Evolutionary conservation across 2,797 vertebrate species (phyloP), one percentile per base, ranked within the genome.

Genomic region (Cichlasoma orientale): DNA sequence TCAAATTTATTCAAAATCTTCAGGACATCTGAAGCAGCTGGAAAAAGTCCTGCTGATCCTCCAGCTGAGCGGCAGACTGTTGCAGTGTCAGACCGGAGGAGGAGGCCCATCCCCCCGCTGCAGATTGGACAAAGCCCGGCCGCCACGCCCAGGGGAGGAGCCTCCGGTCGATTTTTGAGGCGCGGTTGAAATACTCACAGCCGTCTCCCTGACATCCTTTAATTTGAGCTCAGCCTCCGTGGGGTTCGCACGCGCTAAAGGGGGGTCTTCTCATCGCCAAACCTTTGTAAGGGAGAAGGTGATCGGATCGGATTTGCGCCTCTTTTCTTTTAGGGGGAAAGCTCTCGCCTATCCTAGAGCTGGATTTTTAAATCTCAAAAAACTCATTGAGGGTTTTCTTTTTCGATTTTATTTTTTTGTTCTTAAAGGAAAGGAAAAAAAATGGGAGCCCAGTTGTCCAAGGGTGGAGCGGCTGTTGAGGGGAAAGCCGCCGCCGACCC

Each of bases 361-460:
- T 94, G 93, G 94, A 95, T 85, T 91, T 93, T 91, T 90, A 84
- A 90, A 80, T 47, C 76, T 82, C 23, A 9, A 78, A 36, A 70
- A 89, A 75, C 79, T 75, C 76, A 57, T 79, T 47, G 57, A 82
- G 83, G 50, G 90, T 93, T 93, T 91, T 90, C 50, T 82, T 92
- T 93, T 92, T 82, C 85, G 72, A 82, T 90, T 91, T 90, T 85
- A 16, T 72, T 91, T 91, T 89, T 90, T 83, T 73, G 87, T 87
- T 91, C 68, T 59, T 72, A 55, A 87, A 73, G 75, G 77, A 63
- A 66, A 72, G 87, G 8, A 10, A 91, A 79, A 91, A 97, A 72
- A 92, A 98, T 98, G 98, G 98, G 98, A 89, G 96, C 96, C 92
- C 96, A 97, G 85, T 95, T 96, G 94, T 97, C 97, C 86, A 98